A percentile compares a stretch with the other conserved stretches of the same genome.
Conservation (phyloP, 1,140 invertebrate genomes). For the Orussus abietinus region DNA sequence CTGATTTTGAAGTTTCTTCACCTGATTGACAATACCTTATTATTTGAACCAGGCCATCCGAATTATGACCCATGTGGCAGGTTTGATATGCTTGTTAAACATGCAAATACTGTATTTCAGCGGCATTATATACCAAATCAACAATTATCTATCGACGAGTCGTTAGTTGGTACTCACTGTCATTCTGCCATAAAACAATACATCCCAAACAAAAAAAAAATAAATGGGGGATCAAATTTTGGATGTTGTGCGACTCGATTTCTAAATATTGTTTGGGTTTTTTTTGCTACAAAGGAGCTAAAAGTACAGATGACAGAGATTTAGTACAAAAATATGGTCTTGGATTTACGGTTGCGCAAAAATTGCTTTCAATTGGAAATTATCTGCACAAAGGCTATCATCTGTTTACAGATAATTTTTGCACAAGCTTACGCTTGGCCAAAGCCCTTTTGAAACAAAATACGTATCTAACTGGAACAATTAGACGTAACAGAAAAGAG, state of each 20-base stretch:
- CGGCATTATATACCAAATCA: constrained; percentile 13
- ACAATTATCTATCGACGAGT: constrained; percentile 22
- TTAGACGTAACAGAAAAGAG: constrained; percentile 19
- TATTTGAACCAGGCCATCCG: constrained; percentile 18
- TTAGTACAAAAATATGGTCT: neutral
- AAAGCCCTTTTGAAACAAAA: constrained; percentile 10
- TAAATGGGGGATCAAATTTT: constrained; percentile 29
- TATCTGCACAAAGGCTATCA: neutral
- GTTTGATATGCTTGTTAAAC: constrained; percentile 26
- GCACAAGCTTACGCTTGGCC: constrained; percentile 18
- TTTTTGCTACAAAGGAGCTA: constrained; percentile 24
- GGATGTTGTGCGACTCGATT: constrained; percentile 25
- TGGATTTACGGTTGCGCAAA: neutral
- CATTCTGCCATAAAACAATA: constrained; percentile 23
- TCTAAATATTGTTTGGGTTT: constrained; percentile 25
- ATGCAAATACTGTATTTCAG: constrained; percentile 16
- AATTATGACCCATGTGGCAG: constrained; percentile 27
- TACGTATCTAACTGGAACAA: constrained; percentile 21
- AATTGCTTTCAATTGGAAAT: neutral
- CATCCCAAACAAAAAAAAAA: constrained; percentile 32
- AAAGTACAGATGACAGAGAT: neutral
- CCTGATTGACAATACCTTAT: no score
- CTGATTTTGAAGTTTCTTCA: constrained; percentile 23
- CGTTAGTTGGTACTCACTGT: constrained; percentile 10
- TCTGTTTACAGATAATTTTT: constrained; percentile 10